Base-by-base conservation (phyloP, 2,113 vertebrate genomes). In the Misgurnus anguillicaudatus region DNA sequence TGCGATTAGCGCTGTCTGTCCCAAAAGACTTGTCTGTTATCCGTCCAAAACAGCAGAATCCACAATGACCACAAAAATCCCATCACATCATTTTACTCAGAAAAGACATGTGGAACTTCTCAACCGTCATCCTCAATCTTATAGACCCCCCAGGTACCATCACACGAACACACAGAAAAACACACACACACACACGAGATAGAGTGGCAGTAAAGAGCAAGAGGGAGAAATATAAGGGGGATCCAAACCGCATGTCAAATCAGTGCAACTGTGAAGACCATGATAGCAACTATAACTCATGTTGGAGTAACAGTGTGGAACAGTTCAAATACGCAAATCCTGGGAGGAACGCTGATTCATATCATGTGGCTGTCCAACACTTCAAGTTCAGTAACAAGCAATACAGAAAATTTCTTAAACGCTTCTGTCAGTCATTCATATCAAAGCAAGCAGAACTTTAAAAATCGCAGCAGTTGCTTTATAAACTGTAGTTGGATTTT, bases 31-130 rank as follows among this genome's bases (percentile, higher is more conserved):
- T 36, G 47, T 68, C 73, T 83, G 78, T 80, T 75, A 75, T 57
- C 16, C n/a, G 78, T 80, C 82, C 78, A 83, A 80, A 83, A 73
- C 60, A 76, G 82, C 79, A 80, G 74, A 77, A 72, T 69, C 71
- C 71, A 61, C 68, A 77, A 75, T 77, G 78, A 80, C 82, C 74
- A 51, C 78, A 83, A 83, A 81, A 83, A 73, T 77, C 82, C 77
- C 65, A 77, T 80, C 77, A 58, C 42, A 60, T 31, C 58, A 58
- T 55, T 82, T 78, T 74, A 75, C 55, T 79, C 63, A 38, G 57
- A 62, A 41, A 60, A 16, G 57, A 78, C 76, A 71, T 76, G 77
- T 73, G 73, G 78, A 77, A 70, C 38, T 77, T 80, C 76, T 80
- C 77, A 80, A 48, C 73, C 51, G 53, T 77, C 53, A 61, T 78